Evolutionary conservation across 2,113 vertebrate species (phyloP).

Genomic region (Megaptera novaeangliae): DNA sequence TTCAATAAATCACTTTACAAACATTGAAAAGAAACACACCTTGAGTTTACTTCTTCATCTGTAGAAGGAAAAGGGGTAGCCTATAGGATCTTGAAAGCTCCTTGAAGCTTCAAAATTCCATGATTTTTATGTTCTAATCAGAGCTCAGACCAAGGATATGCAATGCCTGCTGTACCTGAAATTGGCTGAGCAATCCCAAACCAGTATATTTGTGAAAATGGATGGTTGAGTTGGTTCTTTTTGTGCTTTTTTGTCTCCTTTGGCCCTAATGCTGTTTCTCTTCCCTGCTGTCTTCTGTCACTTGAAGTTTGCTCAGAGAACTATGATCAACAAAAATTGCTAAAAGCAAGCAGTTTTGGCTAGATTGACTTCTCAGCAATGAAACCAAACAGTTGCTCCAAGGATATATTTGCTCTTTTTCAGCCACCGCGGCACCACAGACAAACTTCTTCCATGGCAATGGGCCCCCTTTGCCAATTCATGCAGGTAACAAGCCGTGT

Average conservation of each 20-base stretch:
- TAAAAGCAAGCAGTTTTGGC: background rate
- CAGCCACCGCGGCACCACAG: background rate
- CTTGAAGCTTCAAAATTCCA: background rate
- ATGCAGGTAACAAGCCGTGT: background rate
- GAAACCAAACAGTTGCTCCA: background rate
- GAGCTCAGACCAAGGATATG: background rate
- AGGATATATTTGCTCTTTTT: background rate
- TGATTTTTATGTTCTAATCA: background rate
- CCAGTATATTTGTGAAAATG: background rate
- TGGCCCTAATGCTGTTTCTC: background rate
- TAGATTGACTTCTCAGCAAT: background rate
- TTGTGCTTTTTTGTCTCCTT: background rate
- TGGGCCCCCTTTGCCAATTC: background rate
- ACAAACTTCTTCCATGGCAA: background rate
- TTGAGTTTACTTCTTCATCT: background rate
- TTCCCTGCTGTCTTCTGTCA: background rate
- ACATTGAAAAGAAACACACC: background rate
- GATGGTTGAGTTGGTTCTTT: background rate
- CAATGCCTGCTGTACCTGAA: background rate
- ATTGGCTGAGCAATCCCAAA: background rate
- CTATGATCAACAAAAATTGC: slow-evolving; percentile 10
- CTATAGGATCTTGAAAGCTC: background rate
- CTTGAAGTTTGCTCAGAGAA: slow-evolving; percentile 29
- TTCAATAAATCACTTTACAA: background rate
- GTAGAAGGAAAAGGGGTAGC: background rate